These are phyloP conservation scores for Chamaea fasciata DNA, from an alignment of 2,113 vertebrate species.

Conservation along the genomic window DNA sequence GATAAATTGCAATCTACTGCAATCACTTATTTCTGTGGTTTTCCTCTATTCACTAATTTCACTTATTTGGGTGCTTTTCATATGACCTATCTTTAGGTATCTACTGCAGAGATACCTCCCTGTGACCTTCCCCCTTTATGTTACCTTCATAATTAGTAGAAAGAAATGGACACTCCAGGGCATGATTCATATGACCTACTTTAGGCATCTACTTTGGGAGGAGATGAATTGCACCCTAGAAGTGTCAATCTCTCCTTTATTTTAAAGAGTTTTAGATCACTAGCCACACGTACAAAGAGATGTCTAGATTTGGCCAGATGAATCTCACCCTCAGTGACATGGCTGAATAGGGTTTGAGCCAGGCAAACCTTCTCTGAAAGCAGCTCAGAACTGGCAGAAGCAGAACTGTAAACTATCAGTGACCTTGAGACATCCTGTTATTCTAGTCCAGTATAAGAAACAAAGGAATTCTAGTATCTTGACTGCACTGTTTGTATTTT, in stretches of 20 bases:
- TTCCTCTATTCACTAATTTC: background rate
- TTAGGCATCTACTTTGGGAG: background rate
- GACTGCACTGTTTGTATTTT: background rate
- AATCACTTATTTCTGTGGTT: background rate
- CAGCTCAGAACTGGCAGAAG: background rate
- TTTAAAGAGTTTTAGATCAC: conserved; percentile 18
- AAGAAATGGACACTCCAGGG: background rate
- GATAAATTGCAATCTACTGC: background rate
- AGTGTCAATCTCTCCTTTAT: conserved; percentile 20
- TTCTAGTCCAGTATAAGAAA: background rate
- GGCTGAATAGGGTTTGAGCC: conserved; percentile 3
- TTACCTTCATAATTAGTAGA: background rate
- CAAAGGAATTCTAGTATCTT: background rate
- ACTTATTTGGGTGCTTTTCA: background rate
- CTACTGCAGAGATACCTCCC: background rate
- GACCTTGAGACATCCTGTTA: background rate
- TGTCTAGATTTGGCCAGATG: conserved; percentile 11
- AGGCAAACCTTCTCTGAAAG: background rate
- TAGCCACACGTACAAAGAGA: background rate
- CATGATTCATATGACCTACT: conserved; percentile 31
- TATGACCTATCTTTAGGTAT: background rate
- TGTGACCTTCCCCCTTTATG: background rate
- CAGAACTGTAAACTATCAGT: background rate
- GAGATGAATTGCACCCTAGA: conserved; percentile 20
- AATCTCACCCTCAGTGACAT: background rate